Conservation (phyloP, 2,113 vertebrate species). For the Larimichthys crocea region DNA sequence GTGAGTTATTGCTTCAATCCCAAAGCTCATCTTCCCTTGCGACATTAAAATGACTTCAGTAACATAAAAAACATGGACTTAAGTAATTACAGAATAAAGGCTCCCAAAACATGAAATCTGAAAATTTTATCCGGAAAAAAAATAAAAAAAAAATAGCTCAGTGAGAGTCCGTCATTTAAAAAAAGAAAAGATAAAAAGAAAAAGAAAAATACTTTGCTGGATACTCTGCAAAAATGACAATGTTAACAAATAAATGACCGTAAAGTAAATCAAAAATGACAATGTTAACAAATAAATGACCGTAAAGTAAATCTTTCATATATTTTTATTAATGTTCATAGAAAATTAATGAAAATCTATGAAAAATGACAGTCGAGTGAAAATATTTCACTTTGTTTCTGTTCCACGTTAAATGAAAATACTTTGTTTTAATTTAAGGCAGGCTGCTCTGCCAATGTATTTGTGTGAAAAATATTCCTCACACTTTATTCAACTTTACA, state of each 20-base stretch:
- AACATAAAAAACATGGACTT: not conserved
- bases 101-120: not conserved
- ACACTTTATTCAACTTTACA: not conserved
- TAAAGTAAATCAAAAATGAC: conserved; percentile 28
- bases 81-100: not conserved
- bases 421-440: not conserved
- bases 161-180: not conserved
- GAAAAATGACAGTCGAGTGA: not conserved
- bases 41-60: not conserved
- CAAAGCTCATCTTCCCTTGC: not conserved
- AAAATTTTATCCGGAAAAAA: not conserved
- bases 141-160: not conserved
- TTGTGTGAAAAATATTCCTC: conserved; percentile 5
- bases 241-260: not conserved
- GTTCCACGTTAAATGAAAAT: too few relatives aligned
- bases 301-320: not conserved
- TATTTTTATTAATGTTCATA: not conserved
- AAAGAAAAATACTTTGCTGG: not conserved
- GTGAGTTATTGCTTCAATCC: conserved; percentile 17
- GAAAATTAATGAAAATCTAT: not conserved
- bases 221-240: conserved; percentile 21
- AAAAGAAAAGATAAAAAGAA: not conserved
- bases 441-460: not conserved
- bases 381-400: not conserved
- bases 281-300: not conserved